Base-by-base conservation (phyloP, 1,140 invertebrate genomes). In the Aphelenchoides besseyi region DNA sequence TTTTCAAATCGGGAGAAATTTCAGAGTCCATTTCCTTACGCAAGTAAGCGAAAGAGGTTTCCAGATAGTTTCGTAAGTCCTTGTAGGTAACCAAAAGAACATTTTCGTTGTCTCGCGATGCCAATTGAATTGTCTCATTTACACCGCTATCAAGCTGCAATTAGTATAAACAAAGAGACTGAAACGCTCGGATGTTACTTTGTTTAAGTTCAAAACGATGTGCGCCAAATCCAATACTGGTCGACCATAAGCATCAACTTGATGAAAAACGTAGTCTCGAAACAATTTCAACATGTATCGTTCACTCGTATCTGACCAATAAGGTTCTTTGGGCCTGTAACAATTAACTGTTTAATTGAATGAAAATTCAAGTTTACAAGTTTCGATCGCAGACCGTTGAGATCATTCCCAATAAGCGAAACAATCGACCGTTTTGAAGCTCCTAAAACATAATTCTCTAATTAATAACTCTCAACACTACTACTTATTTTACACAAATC, bases 221-320 rank as follows among this genome's bases (percentile, higher is more conserved):
- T 98, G 96, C 54, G 93, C 91, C 88, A 96, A 90, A 87, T 98
- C 95, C 41, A 98, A 85, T 92, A 93, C 97, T 8, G 96, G 94
- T 68, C 90, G 88, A 32, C 94, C 95, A 85, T 95, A 92, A 74
- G 91, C 90, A 36, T 91, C 91, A 41, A 95, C 91, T 81, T 89
- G 87, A 88, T 98, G 95, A 87, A 98, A 97, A 70, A 98, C 86
- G 85, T 95, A 96, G 87, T 98, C 96, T 74, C 95, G 89, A 88
- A 97, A 98, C 80, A 98, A 87, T 88, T 98, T 98, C 85, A 98
- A 88, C 91, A 98, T 92, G 86, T 97, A 98, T 57, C 94, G 89
- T 86, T 96, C 94, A 33, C 95, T 95, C 30, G 94, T 97, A 87
- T 98, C 95, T 54, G 93, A 90, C 95, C 95, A 98, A 28, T 91